Evolutionary conservation across 2,797 vertebrate species (phyloP).

Genomic region (Sebastes trivittatus): DNA sequence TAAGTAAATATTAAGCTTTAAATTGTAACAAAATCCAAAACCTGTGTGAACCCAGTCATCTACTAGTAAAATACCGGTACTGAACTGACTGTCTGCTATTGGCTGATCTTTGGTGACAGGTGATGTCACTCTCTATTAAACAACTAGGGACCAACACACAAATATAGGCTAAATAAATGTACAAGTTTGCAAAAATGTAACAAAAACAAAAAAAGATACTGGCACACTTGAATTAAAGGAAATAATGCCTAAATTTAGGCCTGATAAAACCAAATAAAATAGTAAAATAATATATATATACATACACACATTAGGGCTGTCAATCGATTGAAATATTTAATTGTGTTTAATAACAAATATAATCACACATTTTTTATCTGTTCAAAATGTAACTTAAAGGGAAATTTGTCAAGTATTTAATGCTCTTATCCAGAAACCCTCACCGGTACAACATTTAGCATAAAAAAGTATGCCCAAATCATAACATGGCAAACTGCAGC

Average conservation of each 20-base stretch:
- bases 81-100: neutral
- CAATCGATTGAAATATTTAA: too few species aligned
- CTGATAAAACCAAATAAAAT: neutral
- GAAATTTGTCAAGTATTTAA: too few species aligned
- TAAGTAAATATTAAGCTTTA: neutral
- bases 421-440: too few species aligned
- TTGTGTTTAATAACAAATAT: too few species aligned
- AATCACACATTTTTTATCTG: too few species aligned
- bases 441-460: fast-evolving
- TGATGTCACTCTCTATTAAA: neutral
- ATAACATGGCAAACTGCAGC: fast-evolving
- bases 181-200: neutral
- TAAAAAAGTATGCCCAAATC: too few species aligned
- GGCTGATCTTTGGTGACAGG: neutral
- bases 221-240: neutral
- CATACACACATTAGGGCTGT: too few species aligned
- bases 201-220: too few species aligned
- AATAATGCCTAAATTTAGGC: neutral
- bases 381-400: too few species aligned
- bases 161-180: neutral
- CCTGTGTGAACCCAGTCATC: neutral
- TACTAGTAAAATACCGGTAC: neutral
- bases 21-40: neutral
- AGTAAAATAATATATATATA: too few species aligned
- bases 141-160: neutral